Evolutionary conservation across 2,113 vertebrate genomes (phyloP).

Genomic region (Fulica atra): DNA sequence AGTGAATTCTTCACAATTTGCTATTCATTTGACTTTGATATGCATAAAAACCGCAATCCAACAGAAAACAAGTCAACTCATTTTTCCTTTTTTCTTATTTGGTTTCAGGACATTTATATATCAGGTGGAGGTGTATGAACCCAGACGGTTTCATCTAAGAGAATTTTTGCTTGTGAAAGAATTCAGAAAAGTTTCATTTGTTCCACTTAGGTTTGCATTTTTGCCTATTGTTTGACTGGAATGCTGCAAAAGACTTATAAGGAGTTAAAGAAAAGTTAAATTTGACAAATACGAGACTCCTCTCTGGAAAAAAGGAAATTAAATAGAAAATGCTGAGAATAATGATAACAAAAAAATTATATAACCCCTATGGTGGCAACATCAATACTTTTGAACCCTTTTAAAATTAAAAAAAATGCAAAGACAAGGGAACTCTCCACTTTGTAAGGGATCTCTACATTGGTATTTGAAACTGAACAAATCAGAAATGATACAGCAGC

Average conservation of each 20-base stretch:
- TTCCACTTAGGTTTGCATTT: constrained; percentile 74
- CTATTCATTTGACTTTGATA: constrained; percentile 73
- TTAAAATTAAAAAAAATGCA: constrained; percentile 27
- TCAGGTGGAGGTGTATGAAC: constrained; percentile 55
- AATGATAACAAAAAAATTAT: constrained; percentile 20
- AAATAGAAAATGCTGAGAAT: not conserved
- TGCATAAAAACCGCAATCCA: constrained; percentile 64
- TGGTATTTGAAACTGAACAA: constrained; percentile 45
- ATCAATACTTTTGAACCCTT: constrained; percentile 48
- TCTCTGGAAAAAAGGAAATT: not conserved
- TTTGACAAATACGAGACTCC: constrained; percentile 34
- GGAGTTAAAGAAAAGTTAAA: constrained; percentile 42
- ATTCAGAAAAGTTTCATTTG: constrained; percentile 68
- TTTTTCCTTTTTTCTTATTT: constrained; percentile 65
- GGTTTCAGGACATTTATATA: constrained; percentile 76
- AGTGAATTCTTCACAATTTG: constrained; percentile 65
- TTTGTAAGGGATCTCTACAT: constrained; percentile 13
- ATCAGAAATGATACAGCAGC: not conserved
- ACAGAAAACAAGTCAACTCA: constrained; percentile 71
- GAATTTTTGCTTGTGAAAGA: constrained; percentile 72
- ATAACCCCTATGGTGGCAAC: constrained; percentile 40
- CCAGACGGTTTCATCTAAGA: constrained; percentile 60
- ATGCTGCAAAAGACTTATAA: constrained; percentile 15
- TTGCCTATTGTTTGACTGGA: constrained; percentile 49
- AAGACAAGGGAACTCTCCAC: constrained; percentile 11